These are phyloP conservation scores for Hybognathus amarus DNA, from an alignment of 2,797 vertebrate genomes.

Conservation along the genomic window DNA sequence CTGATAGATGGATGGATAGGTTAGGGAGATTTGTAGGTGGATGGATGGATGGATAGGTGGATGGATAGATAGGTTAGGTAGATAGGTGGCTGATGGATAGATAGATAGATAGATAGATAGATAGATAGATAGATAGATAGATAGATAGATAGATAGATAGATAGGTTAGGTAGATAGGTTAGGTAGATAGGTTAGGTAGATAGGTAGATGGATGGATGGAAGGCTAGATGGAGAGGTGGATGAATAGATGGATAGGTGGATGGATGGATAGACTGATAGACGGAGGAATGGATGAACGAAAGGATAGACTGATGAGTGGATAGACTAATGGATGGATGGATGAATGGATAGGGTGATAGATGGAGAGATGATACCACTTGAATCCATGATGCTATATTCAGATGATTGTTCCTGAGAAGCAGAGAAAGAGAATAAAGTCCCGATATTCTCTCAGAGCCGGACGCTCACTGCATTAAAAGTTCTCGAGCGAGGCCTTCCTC, in stretches of 20 bases:
- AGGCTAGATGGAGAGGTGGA: rapidly evolving
- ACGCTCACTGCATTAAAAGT: neutral
- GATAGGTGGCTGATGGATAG: rapidly evolving
- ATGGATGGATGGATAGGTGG: neutral
- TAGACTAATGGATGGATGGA: neutral
- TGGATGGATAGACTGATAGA: too few species aligned
- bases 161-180: rapidly evolving
- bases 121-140: neutral
- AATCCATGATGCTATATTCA: neutral
- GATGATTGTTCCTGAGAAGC: neutral
- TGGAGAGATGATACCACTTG: too few species aligned
- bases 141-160: rapidly evolving
- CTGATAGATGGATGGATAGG: neutral
- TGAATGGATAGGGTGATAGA: too few species aligned
- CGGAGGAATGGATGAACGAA: neutral
- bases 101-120: rapidly evolving
- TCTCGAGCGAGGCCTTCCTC: neutral
- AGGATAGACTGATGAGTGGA: neutral
- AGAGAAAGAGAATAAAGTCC: neutral
- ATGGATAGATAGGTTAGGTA: neutral
- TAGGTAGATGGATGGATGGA: rapidly evolving
- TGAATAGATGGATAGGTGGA: too few species aligned
- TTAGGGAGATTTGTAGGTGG: too few species aligned
- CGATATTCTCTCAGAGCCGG: neutral
- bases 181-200: rapidly evolving